Evolutionary conservation across 2,888 invertebrate species (phyloP).

Genomic region (Ametastegia equiseti): DNA sequence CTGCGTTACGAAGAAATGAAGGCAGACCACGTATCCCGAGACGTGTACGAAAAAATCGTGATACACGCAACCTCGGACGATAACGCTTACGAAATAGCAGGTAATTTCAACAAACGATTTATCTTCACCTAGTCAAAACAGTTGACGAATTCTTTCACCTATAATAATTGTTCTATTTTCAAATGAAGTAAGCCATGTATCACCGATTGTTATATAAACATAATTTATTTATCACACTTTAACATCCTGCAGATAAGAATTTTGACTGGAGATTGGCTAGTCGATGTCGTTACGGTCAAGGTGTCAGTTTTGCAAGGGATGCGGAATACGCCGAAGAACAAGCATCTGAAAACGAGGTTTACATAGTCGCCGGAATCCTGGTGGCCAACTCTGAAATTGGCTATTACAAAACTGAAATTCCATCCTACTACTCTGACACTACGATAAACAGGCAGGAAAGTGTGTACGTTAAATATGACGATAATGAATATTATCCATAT

Average conservation of each 20-base stretch:
- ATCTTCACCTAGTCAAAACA: too few relatives aligned
- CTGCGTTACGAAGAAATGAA: slow-evolving; percentile 5
- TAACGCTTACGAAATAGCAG: background rate
- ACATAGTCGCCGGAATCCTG: slow-evolving; percentile 5
- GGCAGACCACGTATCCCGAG: background rate
- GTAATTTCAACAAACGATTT: background rate
- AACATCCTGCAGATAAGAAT: background rate
- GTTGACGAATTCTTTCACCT: too few relatives aligned
- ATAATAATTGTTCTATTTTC: too few relatives aligned
- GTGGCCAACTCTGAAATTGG: background rate
- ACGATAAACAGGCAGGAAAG: background rate
- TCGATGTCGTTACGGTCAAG: background rate
- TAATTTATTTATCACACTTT: too few relatives aligned
- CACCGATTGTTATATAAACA: too few relatives aligned
- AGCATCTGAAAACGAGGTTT: background rate
- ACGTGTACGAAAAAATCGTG: background rate
- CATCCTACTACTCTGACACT: background rate
- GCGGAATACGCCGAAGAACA: background rate
- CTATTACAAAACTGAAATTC: background rate
- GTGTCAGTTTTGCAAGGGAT: slow-evolving; percentile 1
- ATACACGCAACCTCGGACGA: background rate
- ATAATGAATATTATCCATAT: slow-evolving; percentile 23
- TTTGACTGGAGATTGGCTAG: background rate
- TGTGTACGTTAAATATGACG: slow-evolving; percentile 18
- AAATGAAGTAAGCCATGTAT: too few relatives aligned